These are phyloP conservation scores for Synergus laeviventris DNA, from an alignment of 2,888 invertebrate genomes.

Conservation along the genomic window DNA sequence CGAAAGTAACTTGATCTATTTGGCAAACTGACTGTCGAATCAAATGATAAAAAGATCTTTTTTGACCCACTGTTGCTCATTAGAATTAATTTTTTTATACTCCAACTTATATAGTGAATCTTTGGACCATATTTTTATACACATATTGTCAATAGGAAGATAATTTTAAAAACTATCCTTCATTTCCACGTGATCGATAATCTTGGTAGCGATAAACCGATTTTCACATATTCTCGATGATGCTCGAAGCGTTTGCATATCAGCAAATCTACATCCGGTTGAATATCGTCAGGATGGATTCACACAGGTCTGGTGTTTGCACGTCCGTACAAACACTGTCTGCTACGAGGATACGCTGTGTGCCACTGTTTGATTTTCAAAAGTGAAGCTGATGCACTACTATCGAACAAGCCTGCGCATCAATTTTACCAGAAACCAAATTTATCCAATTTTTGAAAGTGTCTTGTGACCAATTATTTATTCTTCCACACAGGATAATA, in stretches of 20 bases:
- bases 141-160: too few species aligned
- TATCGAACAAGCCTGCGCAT: constrained; percentile 5
- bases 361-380: constrained; percentile 70
- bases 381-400: constrained; percentile 61
- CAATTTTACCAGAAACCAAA: constrained; percentile 4
- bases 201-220: constrained; percentile 12
- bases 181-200: not conserved
- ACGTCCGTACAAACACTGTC: constrained; percentile 67
- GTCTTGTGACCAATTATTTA: too few species aligned
- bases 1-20: not conserved
- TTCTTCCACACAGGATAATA: too few species aligned
- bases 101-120: too few species aligned
- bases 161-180: not conserved
- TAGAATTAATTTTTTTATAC: not conserved
- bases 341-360: constrained; percentile 61
- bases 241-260: constrained; percentile 60
- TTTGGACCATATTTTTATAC: too few species aligned
- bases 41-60: not conserved
- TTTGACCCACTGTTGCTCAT: not conserved
- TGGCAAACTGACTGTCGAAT: not conserved
- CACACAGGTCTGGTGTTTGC: constrained; percentile 67
- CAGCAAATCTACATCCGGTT: constrained; percentile 63
- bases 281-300: constrained; percentile 65
- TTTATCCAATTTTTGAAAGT: too few species aligned
- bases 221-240: constrained; percentile 51